These are phyloP conservation scores for Hoplostethus mediterraneus DNA, from an alignment of 2,797 vertebrate genomes.

Conservation along the genomic window DNA sequence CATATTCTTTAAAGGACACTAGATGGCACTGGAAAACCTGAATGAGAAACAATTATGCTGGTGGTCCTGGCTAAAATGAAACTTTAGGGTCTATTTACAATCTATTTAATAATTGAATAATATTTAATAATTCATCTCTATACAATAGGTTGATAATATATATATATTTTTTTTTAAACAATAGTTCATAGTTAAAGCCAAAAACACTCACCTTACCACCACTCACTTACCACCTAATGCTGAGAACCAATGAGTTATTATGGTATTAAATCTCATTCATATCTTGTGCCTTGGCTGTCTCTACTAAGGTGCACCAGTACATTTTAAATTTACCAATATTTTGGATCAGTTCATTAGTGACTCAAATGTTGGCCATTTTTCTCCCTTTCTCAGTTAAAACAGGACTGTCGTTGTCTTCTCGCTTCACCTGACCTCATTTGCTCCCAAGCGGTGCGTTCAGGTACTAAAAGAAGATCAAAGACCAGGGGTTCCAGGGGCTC, in stretches of 20 bases:
- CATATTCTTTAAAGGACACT: conserved; percentile 43
- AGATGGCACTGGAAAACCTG: conserved; percentile 65
- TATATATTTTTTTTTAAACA: too few relatives aligned
- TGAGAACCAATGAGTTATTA: too few relatives aligned
- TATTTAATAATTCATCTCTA: neutral
- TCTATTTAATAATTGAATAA: too few relatives aligned
- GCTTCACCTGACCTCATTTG: neutral
- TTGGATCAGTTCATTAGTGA: neutral
- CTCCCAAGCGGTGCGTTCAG: neutral
- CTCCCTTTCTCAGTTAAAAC: neutral
- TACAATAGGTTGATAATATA: neutral
- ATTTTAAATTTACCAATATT: neutral
- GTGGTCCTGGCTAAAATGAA: neutral
- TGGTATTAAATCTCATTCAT: too few relatives aligned
- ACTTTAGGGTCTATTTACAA: neutral
- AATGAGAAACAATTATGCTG: neutral
- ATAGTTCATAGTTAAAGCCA: too few relatives aligned
- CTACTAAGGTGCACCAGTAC: too few relatives aligned
- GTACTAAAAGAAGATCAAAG: conserved; percentile 7
- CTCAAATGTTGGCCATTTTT: neutral
- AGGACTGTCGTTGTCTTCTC: neutral
- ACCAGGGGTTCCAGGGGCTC: too few relatives aligned
- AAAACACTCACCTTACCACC: too few relatives aligned
- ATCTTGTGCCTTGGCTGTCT: too few relatives aligned
- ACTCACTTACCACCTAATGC: too few relatives aligned